Evolutionary conservation across 2,113 vertebrate genomes (phyloP).

Genomic region (Sceloporus undulatus): DNA sequence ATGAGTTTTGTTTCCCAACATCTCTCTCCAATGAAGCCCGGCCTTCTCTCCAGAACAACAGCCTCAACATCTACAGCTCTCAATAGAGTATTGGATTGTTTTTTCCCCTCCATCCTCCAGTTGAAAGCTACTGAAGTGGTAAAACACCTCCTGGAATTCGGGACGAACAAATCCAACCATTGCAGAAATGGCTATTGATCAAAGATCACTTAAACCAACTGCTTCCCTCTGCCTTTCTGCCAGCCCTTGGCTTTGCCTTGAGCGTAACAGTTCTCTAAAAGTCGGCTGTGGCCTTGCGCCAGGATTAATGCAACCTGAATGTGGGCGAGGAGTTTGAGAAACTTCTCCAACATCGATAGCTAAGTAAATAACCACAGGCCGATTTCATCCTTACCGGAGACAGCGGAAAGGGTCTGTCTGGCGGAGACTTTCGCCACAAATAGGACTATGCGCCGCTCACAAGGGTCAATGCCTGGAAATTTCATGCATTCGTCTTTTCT

Average conservation of each 20-base stretch:
- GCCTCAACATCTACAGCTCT: neutral
- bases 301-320: constrained; percentile 1
- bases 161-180: constrained; percentile 14
- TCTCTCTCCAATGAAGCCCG: neutral
- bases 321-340: constrained; percentile 23
- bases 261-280: neutral
- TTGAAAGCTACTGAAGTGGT: constrained; percentile 50
- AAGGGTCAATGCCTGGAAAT: constrained; percentile 57
- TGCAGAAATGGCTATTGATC: constrained; percentile 42
- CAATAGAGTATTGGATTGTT: constrained; percentile 11
- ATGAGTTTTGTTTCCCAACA: neutral
- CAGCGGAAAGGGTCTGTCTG: constrained; percentile 8
- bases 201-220: constrained; percentile 40
- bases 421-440: constrained; percentile 39
- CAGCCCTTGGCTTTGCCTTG: neutral
- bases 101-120: neutral
- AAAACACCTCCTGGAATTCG: constrained; percentile 39
- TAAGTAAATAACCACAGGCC: neutral
- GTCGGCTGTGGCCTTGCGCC: accelerated
- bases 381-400: neutral
- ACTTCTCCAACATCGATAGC: neutral
- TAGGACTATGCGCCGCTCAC: constrained; percentile 16
- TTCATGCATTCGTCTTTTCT: constrained; percentile 42
- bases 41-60: neutral
- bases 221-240: accelerated